phyloP scores from a whole-genome alignment of 2,888 invertebrate species.

The Polydrusus tereticollis region DNA sequence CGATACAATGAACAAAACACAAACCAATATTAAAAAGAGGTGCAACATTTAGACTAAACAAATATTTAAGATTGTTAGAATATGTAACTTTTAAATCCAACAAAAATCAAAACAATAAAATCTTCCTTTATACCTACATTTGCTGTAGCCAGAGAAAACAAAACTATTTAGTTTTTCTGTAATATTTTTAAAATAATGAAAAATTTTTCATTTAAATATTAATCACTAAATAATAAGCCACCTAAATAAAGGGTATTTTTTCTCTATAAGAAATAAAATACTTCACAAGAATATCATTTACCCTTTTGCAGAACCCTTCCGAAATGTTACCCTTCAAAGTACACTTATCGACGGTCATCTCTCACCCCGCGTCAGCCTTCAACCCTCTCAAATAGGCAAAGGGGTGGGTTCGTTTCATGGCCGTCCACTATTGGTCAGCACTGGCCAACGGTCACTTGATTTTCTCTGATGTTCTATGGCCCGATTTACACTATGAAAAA shows the following conservation, averaged over 20 bases:
- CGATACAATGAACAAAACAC: too few relatives aligned
- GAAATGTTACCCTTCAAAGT: background rate
- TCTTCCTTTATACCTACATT: too few relatives aligned
- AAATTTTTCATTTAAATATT: too few relatives aligned
- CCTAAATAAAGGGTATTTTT: background rate
- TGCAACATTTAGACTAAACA: too few relatives aligned
- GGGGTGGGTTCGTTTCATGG: slow-evolving; percentile 32
- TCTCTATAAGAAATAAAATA: background rate
- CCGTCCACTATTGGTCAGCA: slow-evolving; percentile 58
- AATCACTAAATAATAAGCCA: background rate
- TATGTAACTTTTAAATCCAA: too few relatives aligned
- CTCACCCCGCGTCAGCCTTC: slow-evolving; percentile 50
- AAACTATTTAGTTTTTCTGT: too few relatives aligned
- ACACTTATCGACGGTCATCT: slow-evolving; percentile 25
- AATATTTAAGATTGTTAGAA: too few relatives aligned
- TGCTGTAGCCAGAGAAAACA: too few relatives aligned
- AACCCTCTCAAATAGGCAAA: background rate
- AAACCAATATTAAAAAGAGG: too few relatives aligned
- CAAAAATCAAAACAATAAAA: too few relatives aligned
- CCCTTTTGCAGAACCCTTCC: background rate
- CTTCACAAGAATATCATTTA: background rate
- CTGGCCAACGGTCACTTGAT: slow-evolving; percentile 62
- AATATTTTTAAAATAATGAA: too few relatives aligned
- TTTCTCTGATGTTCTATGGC: slow-evolving; percentile 32
- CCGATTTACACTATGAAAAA: slow-evolving; percentile 54